Percentiles rank a stretch among this genome's conserved stretches.
These are phyloP conservation scores for Drosophila seguyi DNA, from an alignment of 1,140 invertebrate species.

Conservation along the genomic window DNA sequence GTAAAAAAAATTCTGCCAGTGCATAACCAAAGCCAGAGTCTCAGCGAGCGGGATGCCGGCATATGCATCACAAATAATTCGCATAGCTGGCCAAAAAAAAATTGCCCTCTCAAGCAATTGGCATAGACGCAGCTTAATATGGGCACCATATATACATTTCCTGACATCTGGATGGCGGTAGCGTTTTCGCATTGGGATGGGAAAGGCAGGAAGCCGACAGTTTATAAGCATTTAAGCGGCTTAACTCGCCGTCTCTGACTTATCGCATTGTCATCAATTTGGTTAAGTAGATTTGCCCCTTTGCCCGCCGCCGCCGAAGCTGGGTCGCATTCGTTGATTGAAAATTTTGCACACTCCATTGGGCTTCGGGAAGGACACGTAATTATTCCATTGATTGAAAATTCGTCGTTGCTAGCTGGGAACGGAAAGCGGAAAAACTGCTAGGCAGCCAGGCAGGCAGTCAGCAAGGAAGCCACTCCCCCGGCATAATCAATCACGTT, in stretches of 20 bases:
- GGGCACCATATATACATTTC: slow-evolving; percentile 21
- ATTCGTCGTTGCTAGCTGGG: slow-evolving; percentile 33
- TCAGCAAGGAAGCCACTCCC: not conserved
- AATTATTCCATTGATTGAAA: slow-evolving; percentile 76
- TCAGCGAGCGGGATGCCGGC: slow-evolving; percentile 28
- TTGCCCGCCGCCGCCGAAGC: not conserved
- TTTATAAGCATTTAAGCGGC: slow-evolving; percentile 77
- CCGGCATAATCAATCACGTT: slow-evolving; percentile 70
- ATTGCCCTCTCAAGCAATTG: slow-evolving; percentile 47
- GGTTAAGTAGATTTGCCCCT: slow-evolving; percentile 71
- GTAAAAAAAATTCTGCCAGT: not conserved
- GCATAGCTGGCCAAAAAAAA: slow-evolving; percentile 58
- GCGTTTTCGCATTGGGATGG: not conserved
- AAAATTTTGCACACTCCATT: slow-evolving; percentile 72
- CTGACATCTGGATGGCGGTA: not conserved
- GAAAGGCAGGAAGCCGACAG: slow-evolving; percentile 19
- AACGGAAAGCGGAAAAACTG: slow-evolving; percentile 34
- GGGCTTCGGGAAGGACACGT: slow-evolving; percentile 55
- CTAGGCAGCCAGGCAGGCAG: not conserved
- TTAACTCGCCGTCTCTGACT: slow-evolving; percentile 74
- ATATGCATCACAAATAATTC: slow-evolving; percentile 67
- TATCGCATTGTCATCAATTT: slow-evolving; percentile 80
- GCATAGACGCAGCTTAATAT: slow-evolving; percentile 48
- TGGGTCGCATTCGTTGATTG: slow-evolving; percentile 60
- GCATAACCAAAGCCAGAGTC: not conserved